phyloP scores from a whole-genome alignment of 2,113 vertebrate genomes.

The Notiomystis cincta region DNA sequence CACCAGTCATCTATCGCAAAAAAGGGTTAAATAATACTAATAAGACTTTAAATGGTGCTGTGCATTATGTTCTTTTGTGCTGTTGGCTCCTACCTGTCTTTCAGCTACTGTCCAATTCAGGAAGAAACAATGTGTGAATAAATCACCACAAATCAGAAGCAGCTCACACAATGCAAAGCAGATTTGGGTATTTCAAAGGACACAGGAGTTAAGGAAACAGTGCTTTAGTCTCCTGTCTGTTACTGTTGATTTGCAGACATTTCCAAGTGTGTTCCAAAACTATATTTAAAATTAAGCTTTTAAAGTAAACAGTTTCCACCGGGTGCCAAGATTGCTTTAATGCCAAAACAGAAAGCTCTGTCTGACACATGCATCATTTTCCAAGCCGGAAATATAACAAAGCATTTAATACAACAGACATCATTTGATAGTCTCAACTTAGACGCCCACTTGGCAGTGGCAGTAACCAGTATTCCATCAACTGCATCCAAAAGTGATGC shows the following conservation, averaged over 20 bases:
- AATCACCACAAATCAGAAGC: neutral
- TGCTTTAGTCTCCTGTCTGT: neutral
- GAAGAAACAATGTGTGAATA: neutral
- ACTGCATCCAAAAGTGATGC: conserved; percentile 1
- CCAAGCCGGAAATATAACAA: conserved; percentile 56
- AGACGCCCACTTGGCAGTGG: conserved; percentile 30
- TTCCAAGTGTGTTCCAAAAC: conserved; percentile 14
- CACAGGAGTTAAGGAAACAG: neutral
- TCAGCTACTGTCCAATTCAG: neutral
- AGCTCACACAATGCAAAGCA: neutral
- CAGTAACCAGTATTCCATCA: conserved; percentile 36
- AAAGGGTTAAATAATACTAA: neutral
- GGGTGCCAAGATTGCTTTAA: conserved; percentile 2
- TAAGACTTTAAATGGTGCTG: neutral
- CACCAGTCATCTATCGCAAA: neutral
- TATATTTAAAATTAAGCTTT: conserved; percentile 48
- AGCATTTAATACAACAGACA: conserved; percentile 49
- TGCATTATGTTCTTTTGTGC: neutral
- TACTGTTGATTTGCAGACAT: conserved; percentile 11
- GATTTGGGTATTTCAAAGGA: neutral
- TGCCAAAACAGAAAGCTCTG: conserved; percentile 33
- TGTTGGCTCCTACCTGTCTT: neutral
- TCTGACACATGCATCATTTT: conserved; percentile 36
- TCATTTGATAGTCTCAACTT: conserved; percentile 46
- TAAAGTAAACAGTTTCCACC: conserved; percentile 41